Evolutionary conservation across 2,888 invertebrate genomes (phyloP), one percentile per base, ranked within the genome.

Genomic region (Argyresthia albistria): DNA sequence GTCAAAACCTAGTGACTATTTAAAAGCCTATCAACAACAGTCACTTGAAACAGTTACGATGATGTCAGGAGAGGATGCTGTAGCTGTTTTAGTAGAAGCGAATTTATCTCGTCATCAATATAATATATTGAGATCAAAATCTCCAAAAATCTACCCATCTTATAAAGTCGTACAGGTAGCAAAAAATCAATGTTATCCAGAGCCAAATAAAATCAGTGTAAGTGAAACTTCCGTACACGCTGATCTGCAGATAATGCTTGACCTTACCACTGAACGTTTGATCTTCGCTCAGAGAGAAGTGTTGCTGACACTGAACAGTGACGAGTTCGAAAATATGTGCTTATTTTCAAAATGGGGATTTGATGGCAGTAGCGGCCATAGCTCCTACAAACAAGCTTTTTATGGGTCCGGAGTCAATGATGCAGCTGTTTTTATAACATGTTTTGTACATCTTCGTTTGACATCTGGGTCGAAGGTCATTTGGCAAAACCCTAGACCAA

Each of bases 401-500:
- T 51, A 58, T 61, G 60, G 56, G 36, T n/a, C 36, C 43, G 59
- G 57, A 42, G 61, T 57, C 43, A 57, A 54, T 54, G 62, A 65
- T 60, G 55, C 62, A 10, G 56, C 57, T 57, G 59, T 65, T 43
- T 66, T 65, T 54, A 57, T 63, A 43, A 64, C 61, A 14, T 62
- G 58, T 45, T 39, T 65, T 42, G 67, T 69, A 46, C 65, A 67
- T 37, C 43, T 69, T 46, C 59, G 61, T 35, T 55, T 69, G 10
- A 51, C 55, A 39, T 59, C 48, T 56, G 56, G 53, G 35, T 45
- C 56, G 52, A 63, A 59, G 55, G 54, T 60, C 46, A 52, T 68
- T 53, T 64, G 64, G 64, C 59, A 65, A 62, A 67, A 69, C 54
- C 63, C 60, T 39, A 47, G 62, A 37, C 61, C 64, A 10, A 51